Percentiles rank a stretch among this genome's conserved stretches.
Evolutionary conservation across 2,113 vertebrate genomes (phyloP).

Genomic region (Psettodes erumei): DNA sequence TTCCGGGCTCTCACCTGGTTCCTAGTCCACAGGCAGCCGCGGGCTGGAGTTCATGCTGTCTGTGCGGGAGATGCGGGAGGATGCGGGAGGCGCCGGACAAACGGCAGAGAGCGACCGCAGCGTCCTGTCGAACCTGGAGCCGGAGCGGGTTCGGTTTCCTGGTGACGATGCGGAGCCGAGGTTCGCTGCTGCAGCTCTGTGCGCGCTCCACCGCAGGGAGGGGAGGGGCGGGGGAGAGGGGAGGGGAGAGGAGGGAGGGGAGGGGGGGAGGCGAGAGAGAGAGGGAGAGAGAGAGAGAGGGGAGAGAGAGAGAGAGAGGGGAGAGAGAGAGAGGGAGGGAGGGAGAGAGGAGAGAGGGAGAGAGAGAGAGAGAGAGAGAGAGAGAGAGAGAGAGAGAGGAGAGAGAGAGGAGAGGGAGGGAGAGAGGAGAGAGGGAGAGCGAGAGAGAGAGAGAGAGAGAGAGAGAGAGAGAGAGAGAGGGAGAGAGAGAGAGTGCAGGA

Average conservation of each 20-base stretch:
- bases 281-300: too few species aligned
- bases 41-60: slow-evolving; percentile 47
- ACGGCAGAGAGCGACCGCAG: background rate
- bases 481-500: slow-evolving; percentile 19
- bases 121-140: background rate
- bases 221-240: too few species aligned
- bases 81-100: slow-evolving; percentile 16
- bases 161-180: slow-evolving; percentile 53
- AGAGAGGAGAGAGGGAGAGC: background rate
- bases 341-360: background rate
- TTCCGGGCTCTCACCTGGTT: slow-evolving; percentile 50
- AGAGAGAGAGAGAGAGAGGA: slow-evolving; percentile 10
- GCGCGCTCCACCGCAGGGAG: too few species aligned
- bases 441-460: background rate
- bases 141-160: background rate
- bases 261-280: too few species aligned
- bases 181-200: too few species aligned
- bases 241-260: too few species aligned
- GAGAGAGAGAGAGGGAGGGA: too few species aligned
- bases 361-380: background rate
- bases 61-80: slow-evolving; percentile 21
- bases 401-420: slow-evolving; percentile 20
- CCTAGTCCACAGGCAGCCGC: slow-evolving; percentile 57
- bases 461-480: slow-evolving; percentile 3
- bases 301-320: too few species aligned